Evolutionary conservation across 2,888 invertebrate species (phyloP).

Genomic region (Agrotis segetum): DNA sequence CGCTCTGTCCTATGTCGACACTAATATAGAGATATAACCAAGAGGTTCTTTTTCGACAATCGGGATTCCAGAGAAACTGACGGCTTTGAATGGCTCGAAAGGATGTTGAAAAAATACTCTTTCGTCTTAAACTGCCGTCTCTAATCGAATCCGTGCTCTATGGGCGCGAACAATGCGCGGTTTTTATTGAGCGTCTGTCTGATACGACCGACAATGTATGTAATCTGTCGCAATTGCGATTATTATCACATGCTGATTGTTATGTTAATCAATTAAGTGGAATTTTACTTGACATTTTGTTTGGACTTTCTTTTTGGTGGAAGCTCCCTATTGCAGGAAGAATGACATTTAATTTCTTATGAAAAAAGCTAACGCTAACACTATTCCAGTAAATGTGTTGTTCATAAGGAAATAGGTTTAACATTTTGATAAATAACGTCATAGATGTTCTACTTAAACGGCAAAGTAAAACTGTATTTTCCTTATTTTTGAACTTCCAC

Average conservation of each 20-base stretch:
- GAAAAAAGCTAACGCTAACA: not conserved
- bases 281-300: slow-evolving; percentile 33
- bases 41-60: not conserved
- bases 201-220: slow-evolving; percentile 16
- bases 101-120: not conserved
- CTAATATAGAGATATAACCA: no score
- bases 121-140: not conserved
- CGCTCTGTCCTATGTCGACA: not conserved
- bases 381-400: not conserved
- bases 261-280: slow-evolving; percentile 53
- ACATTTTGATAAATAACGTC: not conserved
- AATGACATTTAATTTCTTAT: not conserved
- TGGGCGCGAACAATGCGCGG: slow-evolving; percentile 40
- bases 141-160: not conserved
- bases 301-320: slow-evolving; percentile 38
- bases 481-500: not conserved
- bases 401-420: not conserved
- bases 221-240: slow-evolving; percentile 9
- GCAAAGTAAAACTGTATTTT: no score
- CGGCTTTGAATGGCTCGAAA: not conserved
- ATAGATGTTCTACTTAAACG: not conserved
- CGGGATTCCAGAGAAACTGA: not conserved
- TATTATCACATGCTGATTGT: slow-evolving; percentile 35
- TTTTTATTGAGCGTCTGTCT: slow-evolving; percentile 19
- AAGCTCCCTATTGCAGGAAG: not conserved